Conservation (phyloP, 2,113 vertebrate genomes). For the Conger conger region DNA sequence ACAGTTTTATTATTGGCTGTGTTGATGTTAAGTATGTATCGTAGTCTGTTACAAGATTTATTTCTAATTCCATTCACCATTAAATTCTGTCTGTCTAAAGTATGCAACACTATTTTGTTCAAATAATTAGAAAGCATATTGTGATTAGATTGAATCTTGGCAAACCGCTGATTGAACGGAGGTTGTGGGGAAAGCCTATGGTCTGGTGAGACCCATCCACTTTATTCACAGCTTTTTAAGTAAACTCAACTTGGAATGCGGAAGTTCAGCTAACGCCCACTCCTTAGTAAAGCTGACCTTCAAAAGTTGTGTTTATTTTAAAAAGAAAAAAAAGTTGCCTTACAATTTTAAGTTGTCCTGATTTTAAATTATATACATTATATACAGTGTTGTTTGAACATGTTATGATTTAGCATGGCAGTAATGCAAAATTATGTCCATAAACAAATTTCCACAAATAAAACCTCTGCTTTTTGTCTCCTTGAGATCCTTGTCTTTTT, state of each 20-base stretch:
- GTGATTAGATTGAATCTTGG: neutral
- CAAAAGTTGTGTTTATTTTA: too few relatives aligned
- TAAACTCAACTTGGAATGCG: too few relatives aligned
- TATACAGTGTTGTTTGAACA: neutral
- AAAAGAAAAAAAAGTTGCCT: too few relatives aligned
- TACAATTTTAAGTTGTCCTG: too few relatives aligned
- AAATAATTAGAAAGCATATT: neutral
- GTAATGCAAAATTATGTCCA: neutral
- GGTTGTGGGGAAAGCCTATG: neutral
- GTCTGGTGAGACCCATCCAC: slow-evolving; percentile 3
- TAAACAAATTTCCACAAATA: neutral
- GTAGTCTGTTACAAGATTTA: neutral
- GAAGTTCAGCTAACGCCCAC: too few relatives aligned
- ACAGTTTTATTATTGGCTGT: neutral
- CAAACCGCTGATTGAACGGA: neutral
- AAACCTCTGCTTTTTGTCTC: neutral
- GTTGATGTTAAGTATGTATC: neutral
- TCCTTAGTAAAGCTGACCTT: too few relatives aligned
- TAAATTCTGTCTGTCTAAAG: neutral
- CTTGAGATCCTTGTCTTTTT: neutral
- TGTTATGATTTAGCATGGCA: neutral
- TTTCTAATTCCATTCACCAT: neutral
- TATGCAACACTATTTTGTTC: neutral
- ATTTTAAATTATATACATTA: too few relatives aligned
- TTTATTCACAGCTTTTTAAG: too few relatives aligned